phyloP scores from a whole-genome alignment of 2,113 vertebrate species.

The Vulpes vulpes region DNA sequence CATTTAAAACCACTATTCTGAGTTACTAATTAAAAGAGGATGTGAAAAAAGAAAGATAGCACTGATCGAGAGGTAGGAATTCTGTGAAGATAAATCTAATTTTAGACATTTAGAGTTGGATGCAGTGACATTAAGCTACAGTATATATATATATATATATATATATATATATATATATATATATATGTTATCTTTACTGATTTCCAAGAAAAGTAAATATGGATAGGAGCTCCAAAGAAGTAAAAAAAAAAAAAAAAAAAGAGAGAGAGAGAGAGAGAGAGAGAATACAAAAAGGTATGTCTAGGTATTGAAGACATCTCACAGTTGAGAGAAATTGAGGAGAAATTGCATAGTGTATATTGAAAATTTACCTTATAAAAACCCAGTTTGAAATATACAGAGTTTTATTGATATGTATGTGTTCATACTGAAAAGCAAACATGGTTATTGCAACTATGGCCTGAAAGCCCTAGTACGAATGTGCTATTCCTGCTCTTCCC shows the following conservation, averaged over 20 bases:
- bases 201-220: background rate
- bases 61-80: background rate
- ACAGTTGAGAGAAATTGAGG: background rate
- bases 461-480: background rate
- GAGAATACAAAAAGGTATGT: background rate
- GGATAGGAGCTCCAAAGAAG: background rate
- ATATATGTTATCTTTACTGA: background rate
- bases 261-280: background rate
- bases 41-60: background rate
- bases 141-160: background rate
- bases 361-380: background rate
- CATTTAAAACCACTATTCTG: background rate
- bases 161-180: too few species aligned
- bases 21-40: background rate
- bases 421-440: background rate
- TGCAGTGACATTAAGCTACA: background rate
- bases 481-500: background rate
- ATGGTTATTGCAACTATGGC: background rate
- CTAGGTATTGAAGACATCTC: background rate
- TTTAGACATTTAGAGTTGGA: background rate
- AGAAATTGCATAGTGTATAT: background rate
- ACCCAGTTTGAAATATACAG: background rate
- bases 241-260: background rate
- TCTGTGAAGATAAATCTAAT: background rate
- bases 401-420: background rate